Evolutionary conservation across 2,888 invertebrate genomes (phyloP), one percentile per base, ranked within the genome.

Genomic region (Drosophila pseudotalamancana): DNA sequence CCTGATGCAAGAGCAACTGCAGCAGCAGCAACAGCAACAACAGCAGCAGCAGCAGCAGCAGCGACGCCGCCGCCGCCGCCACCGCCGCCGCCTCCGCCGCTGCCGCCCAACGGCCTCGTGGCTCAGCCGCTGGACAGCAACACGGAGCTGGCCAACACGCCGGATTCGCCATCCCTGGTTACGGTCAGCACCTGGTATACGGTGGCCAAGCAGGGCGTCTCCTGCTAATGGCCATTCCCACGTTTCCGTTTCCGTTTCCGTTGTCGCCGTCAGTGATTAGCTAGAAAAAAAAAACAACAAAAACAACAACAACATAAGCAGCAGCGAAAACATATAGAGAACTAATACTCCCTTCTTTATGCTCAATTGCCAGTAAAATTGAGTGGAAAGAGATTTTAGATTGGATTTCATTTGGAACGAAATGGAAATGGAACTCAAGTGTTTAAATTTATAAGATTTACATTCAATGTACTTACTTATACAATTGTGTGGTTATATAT

Each of bases 141-240:
- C 3, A 29, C 35, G 23, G 65, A 64, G 46, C 60, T 63, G 49
- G 65, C 87, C 42, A 79, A 77, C 48, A 89, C 89, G 29, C 90
- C 90, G 27, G 92, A 90, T 62, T 90, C 91, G 32, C 91, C 91
- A 21, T 92, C 92, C 31, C 72, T 91, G 84, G 91, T 92, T 43
- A 90, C 85, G 63, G 91, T 92, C 68, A 90, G 91, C 82, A 90
- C 91, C 55, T 91, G 91, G 91, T 91, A 91, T 48, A 91, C 92
- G 49, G 92, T 91, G 72, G 90, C 92, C 72, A 91, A 91, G 80
- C 92, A 91, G 88, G 91, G 92, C 73, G 90, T 92, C 72, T 91
- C 91, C 75, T 91, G 91, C 89, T 91, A 91, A 87, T 48, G 25
- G 56, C 37, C 56, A 56, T 54, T 54, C 1, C 25, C 25, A 35